phyloP scores from a whole-genome alignment of 2,888 invertebrate species.

The Chrysolina americana region DNA sequence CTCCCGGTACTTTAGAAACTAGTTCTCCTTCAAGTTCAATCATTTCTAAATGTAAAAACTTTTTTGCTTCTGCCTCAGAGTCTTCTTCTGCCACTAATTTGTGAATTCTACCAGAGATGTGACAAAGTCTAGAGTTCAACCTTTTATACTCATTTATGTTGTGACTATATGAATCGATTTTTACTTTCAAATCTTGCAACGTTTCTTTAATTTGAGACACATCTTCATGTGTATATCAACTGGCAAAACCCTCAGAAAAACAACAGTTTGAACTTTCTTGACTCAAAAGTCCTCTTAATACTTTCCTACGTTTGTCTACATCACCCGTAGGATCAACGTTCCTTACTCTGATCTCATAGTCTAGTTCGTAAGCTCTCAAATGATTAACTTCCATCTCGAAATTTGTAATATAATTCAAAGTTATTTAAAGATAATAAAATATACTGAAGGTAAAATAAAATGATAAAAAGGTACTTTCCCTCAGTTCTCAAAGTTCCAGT shows the following conservation, averaged over 20 bases:
- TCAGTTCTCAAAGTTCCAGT: too few relatives aligned
- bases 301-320: neutral
- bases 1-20: neutral
- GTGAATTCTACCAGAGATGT: neutral
- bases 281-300: neutral
- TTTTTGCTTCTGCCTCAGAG: neutral
- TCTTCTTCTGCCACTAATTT: neutral
- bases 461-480: too few relatives aligned
- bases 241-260: neutral
- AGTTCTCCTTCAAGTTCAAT: neutral
- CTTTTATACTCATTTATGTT: neutral
- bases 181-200: conserved; percentile 4
- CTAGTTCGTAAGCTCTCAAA: neutral
- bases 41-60: neutral
- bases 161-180: neutral
- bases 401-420: too few relatives aligned
- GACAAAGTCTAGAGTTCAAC: neutral
- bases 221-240: neutral
- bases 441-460: too few relatives aligned
- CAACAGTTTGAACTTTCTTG: neutral
- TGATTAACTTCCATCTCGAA: neutral
- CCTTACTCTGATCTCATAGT: neutral
- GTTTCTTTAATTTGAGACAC: neutral
- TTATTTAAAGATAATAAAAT: too few relatives aligned
- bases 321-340: neutral